Percentiles rank a stretch among this genome's conserved stretches.
Evolutionary conservation across 2,797 vertebrate genomes (phyloP).

Genomic region (Melanotaenia pygmaea): DNA sequence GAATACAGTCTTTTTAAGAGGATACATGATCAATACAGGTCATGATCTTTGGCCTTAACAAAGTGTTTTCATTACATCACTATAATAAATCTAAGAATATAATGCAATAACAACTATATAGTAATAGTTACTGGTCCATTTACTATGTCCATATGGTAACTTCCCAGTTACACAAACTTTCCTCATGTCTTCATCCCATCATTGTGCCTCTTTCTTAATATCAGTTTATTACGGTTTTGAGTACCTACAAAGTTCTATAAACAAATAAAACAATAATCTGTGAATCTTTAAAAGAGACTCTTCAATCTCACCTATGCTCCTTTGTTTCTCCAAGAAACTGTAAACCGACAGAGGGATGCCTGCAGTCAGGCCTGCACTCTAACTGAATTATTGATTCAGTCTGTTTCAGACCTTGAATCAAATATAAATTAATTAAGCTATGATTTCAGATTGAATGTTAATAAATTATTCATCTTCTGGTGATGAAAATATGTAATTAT

Average conservation of each 20-base stretch:
- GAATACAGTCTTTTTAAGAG: background rate
- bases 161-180: background rate
- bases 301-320: conserved; percentile 44
- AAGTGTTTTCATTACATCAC: background rate
- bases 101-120: background rate
- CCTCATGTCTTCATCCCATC: background rate
- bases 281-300: conserved; percentile 25
- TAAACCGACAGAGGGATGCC: conserved; percentile 41
- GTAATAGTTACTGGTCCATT: background rate
- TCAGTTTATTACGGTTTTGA: conserved; percentile 39
- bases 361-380: conserved; percentile 50
- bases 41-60: background rate
- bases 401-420: conserved; percentile 64
- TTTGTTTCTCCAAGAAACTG: conserved; percentile 46
- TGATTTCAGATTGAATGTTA: conserved; percentile 48
- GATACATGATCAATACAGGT: background rate
- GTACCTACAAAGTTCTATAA: conserved; percentile 29
- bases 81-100: background rate
- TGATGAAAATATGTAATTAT: background rate
- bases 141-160: background rate
- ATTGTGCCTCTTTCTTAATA: conserved; percentile 40
- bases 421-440: conserved; percentile 65
- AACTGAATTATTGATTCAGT: conserved; percentile 68
- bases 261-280: conserved; percentile 57
- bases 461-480: conserved; percentile 34